Base-by-base conservation (phyloP, 2,113 vertebrate species). In the Dasypus novemcinctus region DNA sequence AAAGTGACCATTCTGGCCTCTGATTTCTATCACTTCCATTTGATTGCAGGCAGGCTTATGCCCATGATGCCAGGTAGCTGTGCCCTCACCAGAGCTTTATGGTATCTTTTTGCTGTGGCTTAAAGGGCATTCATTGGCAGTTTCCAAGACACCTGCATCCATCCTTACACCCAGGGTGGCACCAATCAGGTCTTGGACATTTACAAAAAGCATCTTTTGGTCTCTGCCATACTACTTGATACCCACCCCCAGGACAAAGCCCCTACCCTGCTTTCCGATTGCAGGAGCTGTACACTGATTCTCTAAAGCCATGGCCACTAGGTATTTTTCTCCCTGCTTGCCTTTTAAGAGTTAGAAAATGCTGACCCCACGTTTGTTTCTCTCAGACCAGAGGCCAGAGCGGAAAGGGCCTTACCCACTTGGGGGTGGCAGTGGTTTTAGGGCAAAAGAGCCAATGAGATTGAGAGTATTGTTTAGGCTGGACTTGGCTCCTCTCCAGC, bases 401-500 rank as follows among this genome's bases (percentile, higher is more conserved):
- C 71, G 82, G 93, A 82, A 96, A 97, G 91, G 68, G 92, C 80
- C 87, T 96, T 90, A 96, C 87, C 83, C 87, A 93, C 61, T 96
- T 95, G 79, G 87, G 95, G 95, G 95, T 96, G 96, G 97, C 87
- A 75, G 90, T 92, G 69, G 78, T 76, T 95, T 49, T 14, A 90
- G 90, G 41, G 95, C 88, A 38, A 80, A 95, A 93, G 93, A 96
- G 90, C 97, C 96, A 97, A 96, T 97, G 92, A 95, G 79, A 31
- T 91, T 95, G 68, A 94, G 82, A 80, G 86, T 89, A 97, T 97
- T 97, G 95, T 97, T 97, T 96, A 96, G 96, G 95, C 81, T 78
- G 84, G 95, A 91, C 92, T 96, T 96, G 97, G 95, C 95, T 49
- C 96, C 96, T 75, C n/a, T 93, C 95, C 97, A 97, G 87, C 95